Percentiles rank a stretch among this genome's conserved stretches.
Conservation (phyloP, 2,113 vertebrate genomes). For the Microcebus griseorufus region DNA sequence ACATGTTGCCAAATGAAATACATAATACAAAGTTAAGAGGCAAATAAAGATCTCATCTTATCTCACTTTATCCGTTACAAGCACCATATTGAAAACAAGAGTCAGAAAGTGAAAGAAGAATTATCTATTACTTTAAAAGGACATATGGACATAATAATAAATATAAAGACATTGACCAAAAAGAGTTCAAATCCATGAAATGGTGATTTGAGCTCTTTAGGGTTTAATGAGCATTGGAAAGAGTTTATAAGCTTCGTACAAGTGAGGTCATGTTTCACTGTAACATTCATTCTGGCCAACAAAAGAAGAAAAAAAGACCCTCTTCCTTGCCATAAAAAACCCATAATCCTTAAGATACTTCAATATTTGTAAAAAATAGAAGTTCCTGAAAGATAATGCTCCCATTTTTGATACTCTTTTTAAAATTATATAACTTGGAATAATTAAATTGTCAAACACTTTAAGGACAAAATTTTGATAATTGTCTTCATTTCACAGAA, state of each 20-base stretch:
- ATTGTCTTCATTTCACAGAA: neutral
- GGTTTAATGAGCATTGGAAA: slow-evolving; percentile 67
- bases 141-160: slow-evolving; percentile 48
- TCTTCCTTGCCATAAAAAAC: neutral
- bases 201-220: slow-evolving; percentile 52
- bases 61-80: slow-evolving; percentile 64
- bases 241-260: slow-evolving; percentile 64
- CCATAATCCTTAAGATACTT: neutral
- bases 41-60: slow-evolving; percentile 67
- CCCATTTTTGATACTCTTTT: neutral
- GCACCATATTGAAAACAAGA: slow-evolving; percentile 48
- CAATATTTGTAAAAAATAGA: neutral
- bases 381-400: neutral
- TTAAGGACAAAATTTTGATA: neutral
- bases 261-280: slow-evolving; percentile 32
- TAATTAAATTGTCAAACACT: neutral
- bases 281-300: neutral
- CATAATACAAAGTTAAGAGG: slow-evolving; percentile 57
- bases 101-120: slow-evolving; percentile 55
- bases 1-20: slow-evolving; percentile 71
- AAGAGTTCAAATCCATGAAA: slow-evolving; percentile 61
- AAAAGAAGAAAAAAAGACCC: neutral
- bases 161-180: slow-evolving; percentile 62
- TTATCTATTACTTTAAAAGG: slow-evolving; percentile 56
- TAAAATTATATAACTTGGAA: neutral